A percentile compares a stretch with the other conserved stretches of the same genome.
Evolutionary conservation across 30 jellyfish, hydroid and myxozoan species (phyloP).

Genomic region (Aurelia coerulea): DNA sequence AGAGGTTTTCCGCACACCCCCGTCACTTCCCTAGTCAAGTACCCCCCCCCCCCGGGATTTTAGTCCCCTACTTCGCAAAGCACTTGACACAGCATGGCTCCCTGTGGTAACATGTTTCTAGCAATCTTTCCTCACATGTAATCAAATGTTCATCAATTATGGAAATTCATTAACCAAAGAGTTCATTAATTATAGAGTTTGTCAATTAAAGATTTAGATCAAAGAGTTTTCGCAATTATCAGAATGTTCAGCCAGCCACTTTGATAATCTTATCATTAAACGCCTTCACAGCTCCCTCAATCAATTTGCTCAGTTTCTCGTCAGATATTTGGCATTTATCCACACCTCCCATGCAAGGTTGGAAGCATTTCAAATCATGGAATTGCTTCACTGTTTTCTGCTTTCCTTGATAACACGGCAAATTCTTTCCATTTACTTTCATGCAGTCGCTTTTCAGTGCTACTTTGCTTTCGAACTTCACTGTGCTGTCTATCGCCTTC

Average conservation of each 20-base stretch:
- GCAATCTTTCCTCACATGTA: too few relatives aligned
- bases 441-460: background rate
- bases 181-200: too few relatives aligned
- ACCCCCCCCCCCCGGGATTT: too few relatives aligned
- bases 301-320: background rate
- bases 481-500: background rate
- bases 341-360: constrained; percentile 1
- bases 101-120: too few relatives aligned
- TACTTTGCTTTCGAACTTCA: constrained; percentile 9
- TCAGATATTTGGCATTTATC: background rate
- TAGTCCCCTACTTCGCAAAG: too few relatives aligned
- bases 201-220: too few relatives aligned
- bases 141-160: too few relatives aligned
- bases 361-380: constrained; percentile 6
- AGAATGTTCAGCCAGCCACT: background rate
- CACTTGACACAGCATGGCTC: too few relatives aligned
- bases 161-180: too few relatives aligned
- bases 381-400: background rate
- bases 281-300: constrained; percentile 15
- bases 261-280: background rate
- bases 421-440: background rate
- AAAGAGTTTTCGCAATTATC: background rate
- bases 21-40: too few relatives aligned
- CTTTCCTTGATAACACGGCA: background rate
- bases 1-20: too few relatives aligned